These are phyloP conservation scores for Spialia ferax DNA, from an alignment of 2,888 invertebrate genomes.

Conservation along the genomic window DNA sequence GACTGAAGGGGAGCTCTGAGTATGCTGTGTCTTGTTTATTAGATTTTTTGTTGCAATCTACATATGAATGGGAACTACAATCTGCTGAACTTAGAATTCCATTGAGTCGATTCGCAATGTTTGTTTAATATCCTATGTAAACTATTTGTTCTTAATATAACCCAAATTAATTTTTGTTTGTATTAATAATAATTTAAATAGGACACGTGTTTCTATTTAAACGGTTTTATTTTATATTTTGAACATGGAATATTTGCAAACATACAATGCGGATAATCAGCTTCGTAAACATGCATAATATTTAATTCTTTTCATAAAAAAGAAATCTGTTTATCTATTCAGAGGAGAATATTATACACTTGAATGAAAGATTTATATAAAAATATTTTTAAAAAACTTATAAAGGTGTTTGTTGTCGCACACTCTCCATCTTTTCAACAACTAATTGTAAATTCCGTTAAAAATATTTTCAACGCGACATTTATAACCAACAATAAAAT, in stretches of 20 bases:
- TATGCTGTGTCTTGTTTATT: slow-evolving; percentile 81
- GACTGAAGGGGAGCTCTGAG: slow-evolving; percentile 76
- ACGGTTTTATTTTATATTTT: no score
- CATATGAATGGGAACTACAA: slow-evolving; percentile 83
- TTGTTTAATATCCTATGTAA: slow-evolving; percentile 42
- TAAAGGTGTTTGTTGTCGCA: background rate
- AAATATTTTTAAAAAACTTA: no score
- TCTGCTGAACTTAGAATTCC: slow-evolving; percentile 72
- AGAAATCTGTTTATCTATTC: background rate
- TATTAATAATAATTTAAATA: slow-evolving; percentile 26
- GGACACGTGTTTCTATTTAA: slow-evolving; percentile 14
- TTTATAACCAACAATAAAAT: background rate
- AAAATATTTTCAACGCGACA: background rate
- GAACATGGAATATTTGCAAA: background rate
- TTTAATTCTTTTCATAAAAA: background rate
- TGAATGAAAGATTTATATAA: no score
- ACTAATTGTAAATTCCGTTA: background rate
- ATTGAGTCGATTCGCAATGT: slow-evolving; percentile 65
- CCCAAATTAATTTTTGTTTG: slow-evolving; percentile 41
- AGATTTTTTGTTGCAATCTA: slow-evolving; percentile 86
- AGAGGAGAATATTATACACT: no score
- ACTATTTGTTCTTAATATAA: slow-evolving; percentile 35
- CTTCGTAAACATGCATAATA: background rate
- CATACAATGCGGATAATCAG: background rate
- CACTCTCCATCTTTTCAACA: background rate